Evolutionary conservation across 2,888 invertebrate genomes (phyloP).

Genomic region (Ellobium chinense): DNA sequence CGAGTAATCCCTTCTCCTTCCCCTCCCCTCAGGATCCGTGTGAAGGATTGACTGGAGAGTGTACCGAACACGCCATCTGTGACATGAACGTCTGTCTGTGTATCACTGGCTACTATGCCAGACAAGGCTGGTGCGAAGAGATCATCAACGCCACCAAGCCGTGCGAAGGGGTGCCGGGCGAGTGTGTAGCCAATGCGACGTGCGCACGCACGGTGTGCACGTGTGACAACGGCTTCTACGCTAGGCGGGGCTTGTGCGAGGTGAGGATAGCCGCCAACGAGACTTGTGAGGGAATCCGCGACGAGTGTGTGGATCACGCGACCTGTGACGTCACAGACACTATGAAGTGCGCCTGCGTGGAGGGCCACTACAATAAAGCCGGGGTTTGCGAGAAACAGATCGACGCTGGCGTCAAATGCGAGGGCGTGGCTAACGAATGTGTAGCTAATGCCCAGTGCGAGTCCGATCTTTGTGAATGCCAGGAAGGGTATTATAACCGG

Average conservation of each 20-base stretch:
- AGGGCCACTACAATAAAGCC: conserved; percentile 28
- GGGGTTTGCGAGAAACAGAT: conserved; percentile 33
- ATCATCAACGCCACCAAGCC: conserved; percentile 12
- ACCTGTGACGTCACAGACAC: neutral
- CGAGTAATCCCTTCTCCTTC: no score
- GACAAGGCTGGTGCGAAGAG: conserved; percentile 36
- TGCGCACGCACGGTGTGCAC: conserved; percentile 21
- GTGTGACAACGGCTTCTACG: conserved; percentile 35
- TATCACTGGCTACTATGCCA: conserved; percentile 37
- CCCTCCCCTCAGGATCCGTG: neutral
- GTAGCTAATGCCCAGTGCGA: conserved; percentile 35
- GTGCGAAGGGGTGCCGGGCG: conserved; percentile 13
- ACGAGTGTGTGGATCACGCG: conserved; percentile 26
- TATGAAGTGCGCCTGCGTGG: conserved; percentile 33
- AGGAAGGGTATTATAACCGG: conserved; percentile 25
- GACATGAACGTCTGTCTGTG: conserved; percentile 30
- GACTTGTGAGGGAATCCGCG: conserved; percentile 10
- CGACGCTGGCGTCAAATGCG: conserved; percentile 29
- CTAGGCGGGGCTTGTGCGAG: conserved; percentile 38
- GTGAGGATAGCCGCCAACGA: neutral
- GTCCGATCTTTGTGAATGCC: conserved; percentile 29
- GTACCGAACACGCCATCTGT: conserved; percentile 10
- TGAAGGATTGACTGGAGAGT: conserved; percentile 32
- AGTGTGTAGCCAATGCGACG: conserved; percentile 18
- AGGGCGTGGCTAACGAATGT: conserved; percentile 37